Evolutionary conservation across 1,140 invertebrate genomes (phyloP).

Genomic region (Eurosta solidaginis): DNA sequence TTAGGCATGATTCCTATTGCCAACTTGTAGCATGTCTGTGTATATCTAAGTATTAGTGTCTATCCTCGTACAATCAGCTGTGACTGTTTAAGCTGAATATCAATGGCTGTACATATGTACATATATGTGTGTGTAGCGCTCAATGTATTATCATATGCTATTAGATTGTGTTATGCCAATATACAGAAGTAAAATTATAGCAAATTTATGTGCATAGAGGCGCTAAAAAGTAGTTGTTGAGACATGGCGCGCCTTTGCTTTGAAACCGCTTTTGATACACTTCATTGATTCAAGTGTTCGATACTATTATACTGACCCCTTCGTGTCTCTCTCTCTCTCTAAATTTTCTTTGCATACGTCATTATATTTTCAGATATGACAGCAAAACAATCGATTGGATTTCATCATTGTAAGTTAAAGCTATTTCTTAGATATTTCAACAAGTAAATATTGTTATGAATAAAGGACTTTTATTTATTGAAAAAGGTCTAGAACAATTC

Average conservation of each 20-base stretch:
- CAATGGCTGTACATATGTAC: not conserved
- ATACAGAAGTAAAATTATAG: not conserved
- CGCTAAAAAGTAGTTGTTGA: constrained; percentile 7
- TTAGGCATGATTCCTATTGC: not conserved
- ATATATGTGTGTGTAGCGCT: not conserved
- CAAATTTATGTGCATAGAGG: not conserved
- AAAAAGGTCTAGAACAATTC: too few species aligned
- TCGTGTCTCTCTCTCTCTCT: not conserved
- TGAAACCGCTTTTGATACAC: not conserved
- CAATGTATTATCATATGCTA: not conserved
- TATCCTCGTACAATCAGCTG: not conserved
- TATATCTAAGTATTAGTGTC: not conserved
- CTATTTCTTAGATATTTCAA: not conserved
- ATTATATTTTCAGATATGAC: constrained; percentile 57
- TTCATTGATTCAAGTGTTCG: constrained; percentile 13
- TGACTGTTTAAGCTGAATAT: not conserved
- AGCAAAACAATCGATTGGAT: constrained; percentile 58
- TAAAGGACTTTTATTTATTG: too few species aligned
- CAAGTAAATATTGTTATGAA: too few species aligned
- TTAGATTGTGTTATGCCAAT: not conserved
- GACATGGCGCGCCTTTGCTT: constrained; percentile 18
- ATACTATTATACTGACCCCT: not conserved
- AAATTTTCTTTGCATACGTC: not conserved
- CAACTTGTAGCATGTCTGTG: constrained; percentile 21
- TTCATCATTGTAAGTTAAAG: constrained; percentile 55